These are phyloP conservation scores for Didymodactylos carnosus DNA, from an alignment of 2,888 invertebrate genomes.

Conservation along the genomic window DNA sequence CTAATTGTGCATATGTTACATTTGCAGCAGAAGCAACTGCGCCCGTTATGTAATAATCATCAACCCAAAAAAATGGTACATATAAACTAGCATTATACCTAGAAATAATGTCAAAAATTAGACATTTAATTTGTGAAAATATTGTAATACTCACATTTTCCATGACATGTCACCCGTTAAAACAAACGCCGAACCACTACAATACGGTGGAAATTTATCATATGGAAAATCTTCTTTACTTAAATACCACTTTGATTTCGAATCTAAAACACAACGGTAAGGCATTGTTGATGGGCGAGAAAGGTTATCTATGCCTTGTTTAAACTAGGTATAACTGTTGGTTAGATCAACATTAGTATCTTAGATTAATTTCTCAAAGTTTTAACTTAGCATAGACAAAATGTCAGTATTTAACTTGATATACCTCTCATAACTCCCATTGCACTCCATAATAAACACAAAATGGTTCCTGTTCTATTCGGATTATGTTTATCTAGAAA, in stretches of 20 bases:
- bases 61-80: slow-evolving; percentile 23
- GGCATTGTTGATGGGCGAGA: too few relatives aligned
- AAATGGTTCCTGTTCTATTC: slow-evolving; percentile 19
- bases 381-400: neutral
- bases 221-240: slow-evolving; percentile 29
- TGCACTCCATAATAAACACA: slow-evolving; percentile 30
- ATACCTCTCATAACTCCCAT: slow-evolving; percentile 31
- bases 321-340: too few relatives aligned
- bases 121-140: neutral
- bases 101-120: neutral
- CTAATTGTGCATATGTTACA: neutral
- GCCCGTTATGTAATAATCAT: slow-evolving; percentile 13
- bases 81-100: slow-evolving; percentile 42
- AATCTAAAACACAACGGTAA: too few relatives aligned
- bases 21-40: neutral
- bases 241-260: slow-evolving; percentile 35
- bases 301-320: too few relatives aligned
- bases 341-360: too few relatives aligned
- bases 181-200: slow-evolving; percentile 29
- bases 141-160: neutral
- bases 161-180: neutral
- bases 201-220: slow-evolving; percentile 35
- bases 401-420: neutral
- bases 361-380: neutral
- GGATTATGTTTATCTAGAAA: slow-evolving; percentile 19